phyloP scores from a whole-genome alignment of 2,888 invertebrate species.

The Ernsta delagoae region DNA sequence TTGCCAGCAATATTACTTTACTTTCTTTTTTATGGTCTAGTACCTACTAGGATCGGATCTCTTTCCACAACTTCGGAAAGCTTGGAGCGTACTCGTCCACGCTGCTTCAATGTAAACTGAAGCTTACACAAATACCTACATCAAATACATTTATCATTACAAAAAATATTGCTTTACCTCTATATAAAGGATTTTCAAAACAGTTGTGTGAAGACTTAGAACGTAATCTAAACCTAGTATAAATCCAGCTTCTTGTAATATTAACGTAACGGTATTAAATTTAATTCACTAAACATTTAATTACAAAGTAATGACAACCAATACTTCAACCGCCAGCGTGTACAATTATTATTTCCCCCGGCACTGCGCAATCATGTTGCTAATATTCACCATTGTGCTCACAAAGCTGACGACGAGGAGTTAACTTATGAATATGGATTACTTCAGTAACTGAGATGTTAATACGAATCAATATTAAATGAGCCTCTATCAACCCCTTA shows the following conservation, averaged over 20 bases:
- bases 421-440: background rate
- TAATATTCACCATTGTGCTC: conserved; percentile 16
- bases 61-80: background rate
- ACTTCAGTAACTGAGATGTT: too few species aligned
- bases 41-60: too few species aligned
- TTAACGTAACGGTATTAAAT: background rate
- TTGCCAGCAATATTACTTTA: background rate
- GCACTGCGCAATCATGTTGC: conserved; percentile 15
- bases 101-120: too few species aligned
- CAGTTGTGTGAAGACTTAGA: too few species aligned
- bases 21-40: background rate
- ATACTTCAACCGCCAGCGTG: conserved; percentile 14
- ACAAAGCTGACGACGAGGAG: background rate
- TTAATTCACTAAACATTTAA: conserved; percentile 21
- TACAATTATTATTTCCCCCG: conserved; percentile 26
- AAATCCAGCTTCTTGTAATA: too few species aligned
- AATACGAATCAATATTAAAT: too few species aligned
- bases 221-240: too few species aligned
- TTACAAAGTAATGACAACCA: conserved; percentile 19
- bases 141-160: too few species aligned
- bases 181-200: too few species aligned
- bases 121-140: too few species aligned
- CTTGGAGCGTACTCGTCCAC: background rate
- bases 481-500: too few species aligned
- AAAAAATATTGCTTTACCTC: too few species aligned